Evolutionary conservation across 2,113 vertebrate genomes (phyloP).

Genomic region (Spea bombifrons): DNA sequence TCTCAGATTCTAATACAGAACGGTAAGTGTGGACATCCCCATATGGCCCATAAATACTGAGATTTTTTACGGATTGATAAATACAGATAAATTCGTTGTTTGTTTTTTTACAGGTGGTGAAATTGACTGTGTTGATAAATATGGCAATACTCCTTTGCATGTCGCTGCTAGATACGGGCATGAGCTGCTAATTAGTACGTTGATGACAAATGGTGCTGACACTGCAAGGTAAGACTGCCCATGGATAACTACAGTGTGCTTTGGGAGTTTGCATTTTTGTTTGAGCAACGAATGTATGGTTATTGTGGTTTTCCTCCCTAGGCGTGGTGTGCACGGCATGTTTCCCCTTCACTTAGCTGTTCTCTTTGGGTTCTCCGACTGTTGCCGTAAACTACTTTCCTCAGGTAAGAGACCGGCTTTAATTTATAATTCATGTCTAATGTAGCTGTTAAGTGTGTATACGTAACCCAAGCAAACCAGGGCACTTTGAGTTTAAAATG

Average conservation of each 20-base stretch:
- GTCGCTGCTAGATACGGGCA: slow-evolving; percentile 93
- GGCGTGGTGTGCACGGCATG: slow-evolving; percentile 90
- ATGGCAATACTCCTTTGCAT: slow-evolving; percentile 90
- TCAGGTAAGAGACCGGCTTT: slow-evolving; percentile 70
- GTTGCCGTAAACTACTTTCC: slow-evolving; percentile 92
- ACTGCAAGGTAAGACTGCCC: slow-evolving; percentile 73
- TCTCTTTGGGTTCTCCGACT: slow-evolving; percentile 91
- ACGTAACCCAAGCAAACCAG: not conserved
- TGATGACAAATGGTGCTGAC: slow-evolving; percentile 92
- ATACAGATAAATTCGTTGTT: not conserved
- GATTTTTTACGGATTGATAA: not conserved
- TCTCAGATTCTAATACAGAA: slow-evolving; percentile 97
- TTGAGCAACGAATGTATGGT: not conserved
- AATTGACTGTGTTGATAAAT: slow-evolving; percentile 85
- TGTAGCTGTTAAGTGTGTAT: not conserved
- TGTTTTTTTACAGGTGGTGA: slow-evolving; percentile 74
- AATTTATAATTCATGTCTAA: not conserved
- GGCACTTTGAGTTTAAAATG: not conserved
- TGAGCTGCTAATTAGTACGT: slow-evolving; percentile 90
- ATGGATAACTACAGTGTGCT: no score
- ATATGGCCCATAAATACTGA: not conserved
- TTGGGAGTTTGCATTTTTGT: no score
- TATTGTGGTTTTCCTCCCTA: slow-evolving; percentile 50
- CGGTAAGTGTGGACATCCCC: slow-evolving; percentile 64
- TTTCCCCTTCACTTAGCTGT: slow-evolving; percentile 90